Percentiles rank a stretch among this genome's conserved stretches.
Evolutionary conservation across 1,140 invertebrate species (phyloP).

Genomic region (Tenebrio molitor): DNA sequence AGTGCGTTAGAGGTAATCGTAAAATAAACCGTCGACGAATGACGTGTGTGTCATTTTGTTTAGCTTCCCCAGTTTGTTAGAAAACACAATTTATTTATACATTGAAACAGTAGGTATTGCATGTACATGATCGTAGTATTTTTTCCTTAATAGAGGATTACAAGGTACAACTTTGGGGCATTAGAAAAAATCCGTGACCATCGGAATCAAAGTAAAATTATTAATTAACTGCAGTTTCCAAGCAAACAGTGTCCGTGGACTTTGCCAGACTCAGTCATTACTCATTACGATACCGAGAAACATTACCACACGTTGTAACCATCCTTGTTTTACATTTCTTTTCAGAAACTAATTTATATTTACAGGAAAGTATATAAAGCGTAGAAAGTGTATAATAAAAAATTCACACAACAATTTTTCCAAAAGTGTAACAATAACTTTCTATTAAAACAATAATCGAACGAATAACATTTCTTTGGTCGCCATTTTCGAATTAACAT

Average conservation of each 20-base stretch:
- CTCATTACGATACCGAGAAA: no score
- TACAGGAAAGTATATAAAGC: background rate
- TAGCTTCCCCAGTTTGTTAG: background rate
- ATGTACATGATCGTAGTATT: no score
- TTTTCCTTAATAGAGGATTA: no score
- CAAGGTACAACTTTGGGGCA: no score
- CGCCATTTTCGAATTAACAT: slow-evolving; percentile 18
- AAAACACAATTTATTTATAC: slow-evolving; percentile 8
- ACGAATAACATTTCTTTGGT: slow-evolving; percentile 7
- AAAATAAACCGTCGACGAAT: slow-evolving; percentile 38
- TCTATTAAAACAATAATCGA: slow-evolving; percentile 13
- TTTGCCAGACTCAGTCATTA: no score
- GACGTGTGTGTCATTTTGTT: slow-evolving; percentile 38
- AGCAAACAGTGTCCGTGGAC: slow-evolving; percentile 3
- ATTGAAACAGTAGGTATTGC: background rate
- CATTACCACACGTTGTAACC: no score
- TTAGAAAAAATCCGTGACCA: background rate
- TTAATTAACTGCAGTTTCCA: slow-evolving; percentile 15
- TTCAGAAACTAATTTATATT: slow-evolving; percentile 21
- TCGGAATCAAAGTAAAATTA: slow-evolving; percentile 11
- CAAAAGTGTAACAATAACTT: background rate
- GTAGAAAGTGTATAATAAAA: slow-evolving; percentile 7
- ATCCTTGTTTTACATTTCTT: no score
- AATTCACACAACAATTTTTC: background rate
- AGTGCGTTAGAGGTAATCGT: background rate